phyloP scores from a whole-genome alignment of 2,888 invertebrate genomes.

The Esperia sulphurella region DNA sequence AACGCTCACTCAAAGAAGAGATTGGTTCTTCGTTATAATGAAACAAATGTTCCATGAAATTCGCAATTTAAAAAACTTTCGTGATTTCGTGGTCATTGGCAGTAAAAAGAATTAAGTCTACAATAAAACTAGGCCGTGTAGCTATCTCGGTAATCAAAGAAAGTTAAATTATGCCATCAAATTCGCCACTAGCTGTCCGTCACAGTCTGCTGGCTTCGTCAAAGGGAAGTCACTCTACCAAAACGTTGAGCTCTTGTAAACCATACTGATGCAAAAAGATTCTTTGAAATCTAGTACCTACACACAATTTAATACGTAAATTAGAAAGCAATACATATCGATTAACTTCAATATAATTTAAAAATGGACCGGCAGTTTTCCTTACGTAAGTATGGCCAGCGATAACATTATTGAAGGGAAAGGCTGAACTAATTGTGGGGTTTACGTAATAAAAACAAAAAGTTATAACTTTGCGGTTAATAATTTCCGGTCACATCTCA shows the following conservation, averaged over 20 bases:
- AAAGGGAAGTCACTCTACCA: conserved; percentile 41
- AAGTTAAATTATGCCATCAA: conserved; percentile 36
- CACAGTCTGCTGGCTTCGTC: conserved; percentile 32
- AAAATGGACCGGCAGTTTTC: conserved; percentile 3
- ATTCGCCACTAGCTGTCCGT: conserved; percentile 28
- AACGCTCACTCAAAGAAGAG: not conserved
- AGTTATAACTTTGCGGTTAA: conserved; percentile 15
- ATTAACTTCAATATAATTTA: conserved; percentile 4
- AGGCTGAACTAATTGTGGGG: conserved; percentile 41
- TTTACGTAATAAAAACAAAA: conserved; percentile 25
- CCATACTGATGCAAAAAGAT: not conserved
- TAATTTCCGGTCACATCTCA: not conserved
- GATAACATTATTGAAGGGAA: conserved; percentile 7
- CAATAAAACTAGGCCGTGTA: conserved; percentile 2
- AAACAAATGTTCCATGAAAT: not conserved
- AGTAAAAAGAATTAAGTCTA: not conserved
- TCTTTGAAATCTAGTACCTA: conserved; percentile 10
- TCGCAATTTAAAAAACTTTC: not conserved
- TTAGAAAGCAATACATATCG: conserved; percentile 15
- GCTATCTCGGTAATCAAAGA: conserved; percentile 1
- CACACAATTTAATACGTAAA: conserved; percentile 6
- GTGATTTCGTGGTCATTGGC: not conserved
- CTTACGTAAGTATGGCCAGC: conserved; percentile 13
- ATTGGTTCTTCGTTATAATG: not conserved
- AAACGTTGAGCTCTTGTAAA: not conserved